Percentiles rank a stretch among this genome's conserved stretches.
Conservation (phyloP, 2,113 vertebrate genomes). For the Choloepus hoffmanni region DNA sequence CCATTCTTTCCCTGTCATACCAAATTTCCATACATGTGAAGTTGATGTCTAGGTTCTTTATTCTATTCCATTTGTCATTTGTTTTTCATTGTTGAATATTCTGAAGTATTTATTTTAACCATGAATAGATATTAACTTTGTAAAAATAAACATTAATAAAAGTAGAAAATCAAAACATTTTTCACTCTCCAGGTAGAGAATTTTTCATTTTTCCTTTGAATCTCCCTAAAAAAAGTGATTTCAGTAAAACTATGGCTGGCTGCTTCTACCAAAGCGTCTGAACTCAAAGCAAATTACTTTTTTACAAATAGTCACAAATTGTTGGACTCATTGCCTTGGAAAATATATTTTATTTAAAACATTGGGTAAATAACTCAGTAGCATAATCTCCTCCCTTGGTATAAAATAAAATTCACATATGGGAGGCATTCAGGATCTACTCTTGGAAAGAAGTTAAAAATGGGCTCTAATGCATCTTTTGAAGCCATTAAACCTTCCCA, state of each 20-base stretch:
- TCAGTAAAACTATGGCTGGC: conserved; percentile 43
- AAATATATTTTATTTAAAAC: conserved; percentile 80
- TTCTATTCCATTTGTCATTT: not conserved
- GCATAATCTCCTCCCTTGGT: conserved; percentile 53
- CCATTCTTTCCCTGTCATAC: not conserved
- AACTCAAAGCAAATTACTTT: conserved; percentile 72
- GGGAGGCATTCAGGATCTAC: conserved; percentile 59
- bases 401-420: conserved; percentile 71
- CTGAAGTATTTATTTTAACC: conserved; percentile 50
- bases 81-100: not conserved
- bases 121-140: not conserved
- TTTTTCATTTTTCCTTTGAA: conserved; percentile 40
- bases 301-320: conserved; percentile 74
- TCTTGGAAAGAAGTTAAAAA: conserved; percentile 76
- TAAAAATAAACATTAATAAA: conserved; percentile 37
- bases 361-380: conserved; percentile 65
- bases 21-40: not conserved
- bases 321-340: conserved; percentile 64
- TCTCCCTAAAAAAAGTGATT: not conserved
- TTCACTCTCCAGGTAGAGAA: not conserved
- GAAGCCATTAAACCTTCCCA: conserved; percentile 74
- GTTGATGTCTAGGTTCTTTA: not conserved
- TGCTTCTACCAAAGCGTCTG: conserved; percentile 63
- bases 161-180: not conserved
- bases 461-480: conserved; percentile 75